Evolutionary conservation across 2,113 vertebrate genomes (phyloP), one percentile per base, ranked within the genome.

Genomic region (Esox niger): DNA sequence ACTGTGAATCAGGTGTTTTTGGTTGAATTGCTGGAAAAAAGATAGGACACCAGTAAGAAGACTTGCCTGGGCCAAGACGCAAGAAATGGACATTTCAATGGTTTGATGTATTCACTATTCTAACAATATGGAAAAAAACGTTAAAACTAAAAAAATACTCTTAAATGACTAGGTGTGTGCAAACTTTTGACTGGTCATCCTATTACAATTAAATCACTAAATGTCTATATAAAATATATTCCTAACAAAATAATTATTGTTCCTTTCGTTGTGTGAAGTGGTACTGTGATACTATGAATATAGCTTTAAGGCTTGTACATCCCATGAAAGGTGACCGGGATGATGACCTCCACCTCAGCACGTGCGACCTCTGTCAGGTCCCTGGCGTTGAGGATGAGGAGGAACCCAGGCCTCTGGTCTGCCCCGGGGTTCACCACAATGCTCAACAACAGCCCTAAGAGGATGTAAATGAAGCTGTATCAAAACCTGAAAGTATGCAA

Each of bases 291-390:
- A 6, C 21, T 21, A 6, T 15, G 47, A 21, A 52, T 1, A 7
- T 21, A 21, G 47, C 21, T n/a, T 9, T n/a, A 79, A 8, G 81
- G 77, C 79, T 91, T 95, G 87, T 93, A 95, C 76, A 90, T 66
- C 3, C 94, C 94, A 0, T 95, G 94, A 73, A 95, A 92, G 0
- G 94, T 95, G 69, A 95, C 92, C 0, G 94, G 94, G 23, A 95
- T 95, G 62, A 90, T 89, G 79, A 89, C 86, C 64, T 94, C 93
- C 76, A 95, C 93, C 70, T 94, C 91, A 1, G 94, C 94, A 71
- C 93, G 84, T 62, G 94, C 94, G 1, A 95, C 86, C 90, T 95
- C 94, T 2, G 88, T 94, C 85, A 95, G 90, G 76, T 95, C 91
- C 67, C 91, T 92, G 82, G 94, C 93, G 6, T 85, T 92, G 64